phyloP scores from a whole-genome alignment of 2,888 invertebrate species.

The Hemicrepidius hirtus region DNA sequence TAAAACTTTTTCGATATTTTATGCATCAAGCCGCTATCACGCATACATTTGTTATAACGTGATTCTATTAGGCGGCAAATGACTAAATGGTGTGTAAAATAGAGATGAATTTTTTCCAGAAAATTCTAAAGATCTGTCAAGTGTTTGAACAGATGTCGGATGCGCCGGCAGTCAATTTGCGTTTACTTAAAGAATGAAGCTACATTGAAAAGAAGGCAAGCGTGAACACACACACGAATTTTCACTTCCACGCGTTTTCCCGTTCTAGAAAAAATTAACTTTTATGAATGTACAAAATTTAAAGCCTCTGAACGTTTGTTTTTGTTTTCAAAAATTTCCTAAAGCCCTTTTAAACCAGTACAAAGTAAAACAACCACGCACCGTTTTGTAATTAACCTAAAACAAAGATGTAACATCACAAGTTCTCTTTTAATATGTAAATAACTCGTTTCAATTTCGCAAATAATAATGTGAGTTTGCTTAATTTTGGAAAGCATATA shows the following conservation, averaged over 20 bases:
- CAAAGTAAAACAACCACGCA: background rate
- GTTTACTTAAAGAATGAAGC: conserved; percentile 36
- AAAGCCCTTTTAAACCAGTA: too few relatives aligned
- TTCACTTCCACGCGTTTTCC: conserved; percentile 17
- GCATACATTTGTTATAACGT: conserved; percentile 33
- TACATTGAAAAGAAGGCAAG: conserved; percentile 40
- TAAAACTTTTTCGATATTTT: conserved; percentile 47
- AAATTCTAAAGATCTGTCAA: conserved; percentile 42
- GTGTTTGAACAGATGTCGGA: conserved; percentile 37
- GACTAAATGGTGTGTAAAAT: conserved; percentile 35
- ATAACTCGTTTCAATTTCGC: conserved; percentile 2
- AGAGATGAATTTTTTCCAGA: conserved; percentile 33
- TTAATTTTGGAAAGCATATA: background rate
- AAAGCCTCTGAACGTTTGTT: too few relatives aligned
- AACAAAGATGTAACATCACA: background rate
- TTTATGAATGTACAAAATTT: conserved; percentile 21
- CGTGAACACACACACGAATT: conserved; percentile 41
- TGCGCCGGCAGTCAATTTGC: conserved; percentile 38
- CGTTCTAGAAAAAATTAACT: conserved; percentile 12
- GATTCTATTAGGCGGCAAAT: conserved; percentile 33
- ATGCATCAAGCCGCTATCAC: conserved; percentile 18
- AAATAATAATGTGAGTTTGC: conserved; percentile 4
- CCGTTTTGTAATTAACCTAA: background rate
- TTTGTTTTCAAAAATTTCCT: too few relatives aligned
- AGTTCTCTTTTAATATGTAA: conserved; percentile 2